Conservation (phyloP, 2,888 invertebrate species). For the Isotomurus palustris region DNA sequence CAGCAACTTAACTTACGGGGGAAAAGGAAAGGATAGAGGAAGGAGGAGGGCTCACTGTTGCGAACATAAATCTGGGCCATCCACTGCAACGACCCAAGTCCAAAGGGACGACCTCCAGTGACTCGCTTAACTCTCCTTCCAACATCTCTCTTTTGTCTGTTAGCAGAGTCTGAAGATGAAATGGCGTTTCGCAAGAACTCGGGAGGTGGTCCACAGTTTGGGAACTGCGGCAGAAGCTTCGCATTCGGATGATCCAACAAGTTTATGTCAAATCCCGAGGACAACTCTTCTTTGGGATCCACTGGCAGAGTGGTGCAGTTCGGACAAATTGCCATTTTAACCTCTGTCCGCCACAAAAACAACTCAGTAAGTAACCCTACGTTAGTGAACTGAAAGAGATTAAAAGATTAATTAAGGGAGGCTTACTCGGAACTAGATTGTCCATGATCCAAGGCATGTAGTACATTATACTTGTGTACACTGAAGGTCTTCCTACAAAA, state of each 20-base stretch:
- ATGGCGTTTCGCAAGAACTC: background rate
- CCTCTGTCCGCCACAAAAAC: background rate
- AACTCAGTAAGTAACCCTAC: too few relatives aligned
- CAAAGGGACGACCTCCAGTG: constrained; percentile 25
- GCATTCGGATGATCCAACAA: constrained; percentile 14
- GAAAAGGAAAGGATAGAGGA: too few relatives aligned
- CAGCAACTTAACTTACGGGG: background rate
- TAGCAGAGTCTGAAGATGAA: background rate
- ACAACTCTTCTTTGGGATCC: constrained; percentile 18
- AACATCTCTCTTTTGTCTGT: background rate
- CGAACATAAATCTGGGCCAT: constrained; percentile 28
- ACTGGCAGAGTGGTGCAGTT: background rate
- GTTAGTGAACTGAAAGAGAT: background rate
- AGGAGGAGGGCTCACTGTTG: constrained; percentile 8
- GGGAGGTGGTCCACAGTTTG: constrained; percentile 22
- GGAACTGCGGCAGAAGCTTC: constrained; percentile 18
- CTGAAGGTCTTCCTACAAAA: constrained; percentile 20
- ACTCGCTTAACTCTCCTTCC: constrained; percentile 24
- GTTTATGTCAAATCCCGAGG: constrained; percentile 15
- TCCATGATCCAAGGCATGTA: constrained; percentile 27
- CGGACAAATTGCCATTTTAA: background rate
- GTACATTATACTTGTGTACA: constrained; percentile 18
- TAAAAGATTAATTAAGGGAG: background rate
- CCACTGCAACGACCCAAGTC: constrained; percentile 16
- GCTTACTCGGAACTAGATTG: constrained; percentile 14